Percentiles rank a stretch among this genome's conserved stretches.
These are phyloP conservation scores for Dusona sp. DNA, from an alignment of 2,888 invertebrate genomes.

Conservation along the genomic window DNA sequence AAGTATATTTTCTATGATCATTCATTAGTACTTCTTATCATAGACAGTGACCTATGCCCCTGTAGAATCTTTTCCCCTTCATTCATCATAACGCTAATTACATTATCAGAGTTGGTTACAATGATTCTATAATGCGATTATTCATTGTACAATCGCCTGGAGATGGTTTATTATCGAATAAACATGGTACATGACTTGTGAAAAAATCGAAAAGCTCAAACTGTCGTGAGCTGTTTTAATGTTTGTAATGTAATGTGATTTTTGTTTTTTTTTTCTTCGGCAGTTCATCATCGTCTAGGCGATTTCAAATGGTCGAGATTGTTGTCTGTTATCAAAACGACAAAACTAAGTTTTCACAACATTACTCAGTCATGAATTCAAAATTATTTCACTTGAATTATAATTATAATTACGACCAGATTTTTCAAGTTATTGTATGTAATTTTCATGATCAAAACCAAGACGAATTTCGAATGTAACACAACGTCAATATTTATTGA, in stretches of 20 bases:
- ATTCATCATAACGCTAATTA: not conserved
- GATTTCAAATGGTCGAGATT: too few species aligned
- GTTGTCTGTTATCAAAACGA: too few species aligned
- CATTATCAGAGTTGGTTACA: not conserved
- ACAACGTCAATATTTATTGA: too few species aligned
- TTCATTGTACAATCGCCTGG: not conserved
- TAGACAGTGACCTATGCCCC: not conserved
- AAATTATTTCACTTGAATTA: too few species aligned
- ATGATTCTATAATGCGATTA: not conserved
- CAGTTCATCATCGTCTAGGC: too few species aligned
- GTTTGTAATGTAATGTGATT: not conserved
- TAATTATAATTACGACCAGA: too few species aligned
- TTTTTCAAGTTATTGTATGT: too few species aligned
- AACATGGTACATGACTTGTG: not conserved
- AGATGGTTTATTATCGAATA: not conserved
- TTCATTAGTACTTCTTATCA: slow-evolving; percentile 23
- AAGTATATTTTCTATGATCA: not conserved
- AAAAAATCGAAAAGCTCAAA: not conserved
- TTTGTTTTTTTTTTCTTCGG: too few species aligned
- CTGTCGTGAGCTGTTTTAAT: not conserved
- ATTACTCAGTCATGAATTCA: too few species aligned
- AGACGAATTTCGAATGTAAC: too few species aligned
- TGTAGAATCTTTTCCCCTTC: not conserved
- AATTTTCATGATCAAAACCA: too few species aligned
- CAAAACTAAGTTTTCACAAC: too few species aligned